Conservation (phyloP, 2,888 invertebrate species). For the Steromphala cineraria region DNA sequence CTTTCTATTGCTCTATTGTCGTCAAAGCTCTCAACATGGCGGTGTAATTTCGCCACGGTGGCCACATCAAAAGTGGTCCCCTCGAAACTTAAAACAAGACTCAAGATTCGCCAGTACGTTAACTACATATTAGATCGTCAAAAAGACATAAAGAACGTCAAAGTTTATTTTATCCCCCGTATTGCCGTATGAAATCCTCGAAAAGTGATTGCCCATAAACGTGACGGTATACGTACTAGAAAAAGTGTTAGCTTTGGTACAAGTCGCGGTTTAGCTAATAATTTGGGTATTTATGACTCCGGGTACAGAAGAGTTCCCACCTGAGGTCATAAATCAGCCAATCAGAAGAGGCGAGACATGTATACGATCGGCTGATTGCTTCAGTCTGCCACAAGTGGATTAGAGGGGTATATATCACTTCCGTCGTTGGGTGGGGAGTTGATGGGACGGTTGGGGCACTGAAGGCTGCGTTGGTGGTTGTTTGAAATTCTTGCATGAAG, state of each 20-base stretch:
- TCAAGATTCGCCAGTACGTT: neutral
- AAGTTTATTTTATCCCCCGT: neutral
- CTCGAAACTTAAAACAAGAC: neutral
- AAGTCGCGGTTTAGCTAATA: slow-evolving; percentile 9
- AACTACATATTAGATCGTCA: neutral
- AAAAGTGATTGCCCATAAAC: neutral
- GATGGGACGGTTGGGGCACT: neutral
- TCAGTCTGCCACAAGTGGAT: neutral
- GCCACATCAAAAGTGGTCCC: neutral
- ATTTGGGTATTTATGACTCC: neutral
- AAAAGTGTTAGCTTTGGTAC: neutral
- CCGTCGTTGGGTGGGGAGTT: neutral
- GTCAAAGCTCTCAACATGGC: neutral
- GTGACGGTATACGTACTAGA: no score
- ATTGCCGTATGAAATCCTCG: neutral
- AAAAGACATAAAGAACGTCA: neutral
- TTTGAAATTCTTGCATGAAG: no score
- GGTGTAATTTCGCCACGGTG: neutral
- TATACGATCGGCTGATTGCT: slow-evolving; percentile 14
- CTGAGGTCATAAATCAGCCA: slow-evolving; percentile 16
- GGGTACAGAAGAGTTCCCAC: slow-evolving; percentile 11
- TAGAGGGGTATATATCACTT: slow-evolving; percentile 6
- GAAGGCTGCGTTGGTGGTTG: no score
- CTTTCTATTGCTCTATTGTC: neutral
- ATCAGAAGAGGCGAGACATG: neutral